These are phyloP conservation scores for Peromyscus aztecus DNA, from an alignment of 2,797 vertebrate genomes.

Conservation along the genomic window DNA sequence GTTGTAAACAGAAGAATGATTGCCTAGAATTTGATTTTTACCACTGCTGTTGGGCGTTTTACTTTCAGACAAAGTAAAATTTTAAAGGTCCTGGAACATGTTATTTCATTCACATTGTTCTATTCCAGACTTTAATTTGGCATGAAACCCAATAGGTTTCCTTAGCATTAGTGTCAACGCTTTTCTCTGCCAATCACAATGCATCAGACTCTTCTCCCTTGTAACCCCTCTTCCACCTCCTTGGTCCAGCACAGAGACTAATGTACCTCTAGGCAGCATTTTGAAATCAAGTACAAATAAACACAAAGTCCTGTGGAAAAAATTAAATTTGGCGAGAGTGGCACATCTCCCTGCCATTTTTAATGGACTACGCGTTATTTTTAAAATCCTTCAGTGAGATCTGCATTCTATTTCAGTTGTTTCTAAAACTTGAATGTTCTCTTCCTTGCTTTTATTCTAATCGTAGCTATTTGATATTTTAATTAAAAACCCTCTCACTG, in stretches of 20 bases:
- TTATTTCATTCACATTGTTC: not conserved
- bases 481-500: not conserved
- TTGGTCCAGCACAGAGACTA: not conserved
- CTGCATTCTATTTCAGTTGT: not conserved
- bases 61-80: no score
- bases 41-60: not conserved
- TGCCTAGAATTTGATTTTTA: conserved; percentile 31
- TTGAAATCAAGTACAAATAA: conserved; percentile 39
- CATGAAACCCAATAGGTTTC: conserved; percentile 7
- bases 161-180: not conserved
- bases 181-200: not conserved
- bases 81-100: not conserved
- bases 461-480: not conserved
- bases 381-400: not conserved
- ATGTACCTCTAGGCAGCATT: not conserved
- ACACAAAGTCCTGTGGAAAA: not conserved
- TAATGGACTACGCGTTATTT: not conserved
- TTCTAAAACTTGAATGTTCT: not conserved
- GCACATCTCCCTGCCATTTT: not conserved
- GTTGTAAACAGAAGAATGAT: not conserved
- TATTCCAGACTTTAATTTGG: conserved; percentile 9
- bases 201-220: not conserved
- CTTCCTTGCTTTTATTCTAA: not conserved
- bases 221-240: not conserved
- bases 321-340: not conserved